Base-by-base conservation (phyloP, 2,797 vertebrate species). In the Anableps anableps region DNA sequence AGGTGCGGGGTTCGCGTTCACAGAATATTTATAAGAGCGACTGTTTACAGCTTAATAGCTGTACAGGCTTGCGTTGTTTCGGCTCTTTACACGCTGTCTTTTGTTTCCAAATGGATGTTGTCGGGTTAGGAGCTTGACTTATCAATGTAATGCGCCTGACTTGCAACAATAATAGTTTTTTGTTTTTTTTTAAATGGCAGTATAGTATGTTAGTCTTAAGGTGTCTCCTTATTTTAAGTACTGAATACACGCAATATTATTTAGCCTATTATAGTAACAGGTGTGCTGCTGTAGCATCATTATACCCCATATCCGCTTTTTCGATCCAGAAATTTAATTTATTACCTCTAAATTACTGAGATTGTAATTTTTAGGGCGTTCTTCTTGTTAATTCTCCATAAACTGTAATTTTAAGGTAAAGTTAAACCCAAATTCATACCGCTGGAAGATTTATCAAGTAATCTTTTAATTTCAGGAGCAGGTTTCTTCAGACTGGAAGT, bases 121-220 rank as follows among this genome's bases (percentile, higher is more conserved):
- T 11, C 31, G 64, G 38, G 48, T 75, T 11, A 51, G 55, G 6
- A 51, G 81, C 62, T 66, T 66, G 72, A 62, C 80, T 68, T 17
- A 80, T 66, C 55, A 79, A 31, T 83, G 43, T 51, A 62, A 75
- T 53, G 0, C 80, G 60, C 21, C 34, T 58, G 36, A n/a, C 17
- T 17, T 64, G 34, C 17, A 6, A 36, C 62, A 64, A 10, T 36
- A 64, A 36, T 11, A n/a, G n/a, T n/a, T 29, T 58, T 58, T 14
- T n/a, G 26, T 29, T 58, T 58, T n/a, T n/a, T n/a, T n/a, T n/a
- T n/a, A n/a, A n/a, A n/a, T n/a, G n/a, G n/a, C n/a, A n/a, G n/a
- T n/a, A n/a, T n/a, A n/a, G n/a, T 9, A 17, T 17, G 17, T 29
- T 43, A 43, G 23, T 43, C 17, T 11, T 34, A 19, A 62, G 29